Evolutionary conservation across 2,113 vertebrate genomes (phyloP).

Genomic region (Xenopus borealis): DNA sequence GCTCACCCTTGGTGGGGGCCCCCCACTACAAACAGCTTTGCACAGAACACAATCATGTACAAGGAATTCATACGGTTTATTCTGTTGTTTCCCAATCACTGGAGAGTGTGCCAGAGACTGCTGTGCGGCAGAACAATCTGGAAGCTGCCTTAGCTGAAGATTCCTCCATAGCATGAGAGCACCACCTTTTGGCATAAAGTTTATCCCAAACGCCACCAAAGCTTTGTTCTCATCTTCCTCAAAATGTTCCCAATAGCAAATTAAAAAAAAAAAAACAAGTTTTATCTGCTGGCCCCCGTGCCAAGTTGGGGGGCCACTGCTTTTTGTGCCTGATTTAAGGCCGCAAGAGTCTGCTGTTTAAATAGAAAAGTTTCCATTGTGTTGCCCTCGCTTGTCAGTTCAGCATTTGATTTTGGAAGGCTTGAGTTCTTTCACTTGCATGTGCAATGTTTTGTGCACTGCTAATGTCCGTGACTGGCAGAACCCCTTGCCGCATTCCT

Average conservation of each 20-base stretch:
- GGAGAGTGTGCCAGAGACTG: slow-evolving; percentile 2
- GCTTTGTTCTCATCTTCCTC: not conserved
- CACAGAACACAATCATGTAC: too few species aligned
- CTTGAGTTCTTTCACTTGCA: slow-evolving; percentile 97
- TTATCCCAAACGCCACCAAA: slow-evolving; percentile 59
- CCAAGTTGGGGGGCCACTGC: slow-evolving; percentile 22
- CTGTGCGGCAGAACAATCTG: slow-evolving; percentile 59
- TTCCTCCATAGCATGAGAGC: slow-evolving; percentile 62
- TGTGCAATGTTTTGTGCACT: slow-evolving; percentile 98
- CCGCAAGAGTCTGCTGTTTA: not conserved
- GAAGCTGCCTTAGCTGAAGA: slow-evolving; percentile 53
- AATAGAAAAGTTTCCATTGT: not conserved
- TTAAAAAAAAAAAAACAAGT: slow-evolving; percentile 1
- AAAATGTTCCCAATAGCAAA: too few species aligned
- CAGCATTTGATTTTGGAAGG: slow-evolving; percentile 90
- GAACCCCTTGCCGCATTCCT: slow-evolving; percentile 98
- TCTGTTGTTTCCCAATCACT: not conserved
- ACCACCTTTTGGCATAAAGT: slow-evolving; percentile 74
- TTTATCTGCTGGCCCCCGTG: not conserved
- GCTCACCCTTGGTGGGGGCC: too few species aligned
- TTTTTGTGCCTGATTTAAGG: not conserved
- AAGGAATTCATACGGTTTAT: too few species aligned
- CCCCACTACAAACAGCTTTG: too few species aligned
- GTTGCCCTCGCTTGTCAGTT: slow-evolving; percentile 28
- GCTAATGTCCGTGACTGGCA: slow-evolving; percentile 98